These are phyloP conservation scores for Drosophila paramelanica DNA, from an alignment of 2,888 invertebrate species.

Conservation along the genomic window DNA sequence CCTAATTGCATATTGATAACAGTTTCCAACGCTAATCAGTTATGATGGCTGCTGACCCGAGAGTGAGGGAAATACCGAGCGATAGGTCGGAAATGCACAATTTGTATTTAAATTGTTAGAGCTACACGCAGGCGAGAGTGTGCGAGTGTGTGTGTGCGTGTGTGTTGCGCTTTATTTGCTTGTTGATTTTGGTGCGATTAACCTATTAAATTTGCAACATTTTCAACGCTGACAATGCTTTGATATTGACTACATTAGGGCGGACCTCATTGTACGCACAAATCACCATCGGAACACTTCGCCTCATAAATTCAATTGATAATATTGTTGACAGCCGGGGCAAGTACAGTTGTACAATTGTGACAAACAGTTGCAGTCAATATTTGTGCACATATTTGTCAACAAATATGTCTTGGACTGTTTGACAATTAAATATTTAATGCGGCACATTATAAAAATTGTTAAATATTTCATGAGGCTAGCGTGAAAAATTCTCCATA, in stretches of 20 bases:
- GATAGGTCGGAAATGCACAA: constrained; percentile 60
- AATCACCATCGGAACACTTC: constrained; percentile 8
- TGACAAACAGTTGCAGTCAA: constrained; percentile 34
- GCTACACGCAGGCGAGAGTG: constrained; percentile 15
- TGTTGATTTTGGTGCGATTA: constrained; percentile 57
- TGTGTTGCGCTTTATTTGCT: constrained; percentile 37
- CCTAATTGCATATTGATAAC: constrained; percentile 79
- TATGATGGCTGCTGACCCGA: constrained; percentile 49
- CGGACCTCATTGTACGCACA: constrained; percentile 25
- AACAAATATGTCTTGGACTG: constrained; percentile 54
- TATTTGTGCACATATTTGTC: constrained; percentile 60
- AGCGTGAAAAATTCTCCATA: constrained; percentile 34
- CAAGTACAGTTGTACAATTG: constrained; percentile 7
- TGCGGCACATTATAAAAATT: constrained; percentile 59
- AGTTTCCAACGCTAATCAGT: constrained; percentile 76
- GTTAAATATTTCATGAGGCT: constrained; percentile 54
- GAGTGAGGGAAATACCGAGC: not conserved
- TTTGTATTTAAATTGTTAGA: constrained; percentile 63
- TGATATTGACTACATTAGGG: constrained; percentile 25
- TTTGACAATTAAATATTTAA: constrained; percentile 75
- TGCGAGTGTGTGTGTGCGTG: not conserved
- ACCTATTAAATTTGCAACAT: constrained; percentile 68
- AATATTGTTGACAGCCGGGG: constrained; percentile 72
- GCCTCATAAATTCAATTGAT: constrained; percentile 71
- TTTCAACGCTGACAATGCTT: constrained; percentile 16